Evolutionary conservation across 2,888 invertebrate genomes (phyloP), one percentile per base, ranked within the genome.

Genomic region (Ophonus ardosiacus): DNA sequence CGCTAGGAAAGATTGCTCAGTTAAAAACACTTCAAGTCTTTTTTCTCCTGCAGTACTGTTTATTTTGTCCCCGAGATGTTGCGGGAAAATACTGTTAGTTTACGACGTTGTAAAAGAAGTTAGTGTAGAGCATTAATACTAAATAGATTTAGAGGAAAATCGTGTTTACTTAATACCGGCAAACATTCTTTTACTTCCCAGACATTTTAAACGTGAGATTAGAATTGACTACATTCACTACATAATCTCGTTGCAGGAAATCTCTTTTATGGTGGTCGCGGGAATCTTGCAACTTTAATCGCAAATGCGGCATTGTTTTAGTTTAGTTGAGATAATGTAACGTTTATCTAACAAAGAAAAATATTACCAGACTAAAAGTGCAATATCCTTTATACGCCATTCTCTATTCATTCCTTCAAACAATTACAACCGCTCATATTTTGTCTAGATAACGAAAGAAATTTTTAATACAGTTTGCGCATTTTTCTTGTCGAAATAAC

Each of bases 131-230:
- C 71, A 74, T 74, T 74, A 43, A 40, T 74, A 74, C 43, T 43
- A 74, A 74, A 74, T 74, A 74, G 71, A 74, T 74, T 74, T 43
- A 43, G 71, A 43, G 40, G 43, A 24, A 74, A 74, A 74, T 74
- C 43, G 18, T 43, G 71, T 74, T 74, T 43, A 74, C 71, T 74
- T 74, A 43, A 74, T 43, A 43, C 71, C 18, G 17, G 43, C 40
- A 74, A 68, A 74, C 43, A 74, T 74, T 40, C 43, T 43, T 74
- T 43, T 74, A 74, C 43, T 74, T 74, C 43, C 18, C 43, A 7
- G 10, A 74, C 43, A 63, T 74, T 74, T 74, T 43, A 74, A 74
- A 74, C 40, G 68, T 38, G 15, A 68, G 38, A 8, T 74, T 74
- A 74, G 43, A 40, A 74, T 43, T 74, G 43, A 74, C 71, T 43